Evolutionary conservation across 2,113 vertebrate species (phyloP), one percentile per base, ranked within the genome.

Genomic region (Lophius piscatorius): DNA sequence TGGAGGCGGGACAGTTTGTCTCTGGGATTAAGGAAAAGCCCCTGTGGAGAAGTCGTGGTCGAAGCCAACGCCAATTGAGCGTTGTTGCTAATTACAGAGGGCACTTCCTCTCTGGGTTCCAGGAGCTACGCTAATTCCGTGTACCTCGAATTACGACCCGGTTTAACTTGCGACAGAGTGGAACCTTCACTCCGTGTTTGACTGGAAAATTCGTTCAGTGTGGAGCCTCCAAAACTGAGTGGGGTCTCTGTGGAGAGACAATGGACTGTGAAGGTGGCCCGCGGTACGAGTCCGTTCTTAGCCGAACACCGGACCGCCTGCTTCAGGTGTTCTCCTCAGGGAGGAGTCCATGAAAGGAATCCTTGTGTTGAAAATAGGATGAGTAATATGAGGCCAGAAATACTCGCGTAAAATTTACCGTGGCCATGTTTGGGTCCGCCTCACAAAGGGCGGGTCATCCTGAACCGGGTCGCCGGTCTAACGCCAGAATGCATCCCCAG

Each of bases 171-270:
- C 54, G 54, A 81, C 78, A 74, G 82, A 80, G 52, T 80, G 81
- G 68, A 87, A 87, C 84, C 64, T 75, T 77, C 62, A 49, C 63
- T 81, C 45, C 52, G 54, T 57, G 31, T 76, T 71, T 45, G 57
- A 81, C 81, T 84, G 88, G 84, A 88, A 85, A 85, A 77, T 65
- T 63, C 58, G 73, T 77, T 54, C 39, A 47, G 50, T 34, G 49
- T 24, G 22, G 20, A 61, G 72, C 56, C 68, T 62, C 31, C n/a
- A 66, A 54, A 69, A 44, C 52, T 9, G 39, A 74, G 52, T 12
- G 62, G n/a, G 47, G 22, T 36, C 66, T 42, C 36, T 7, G 34
- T 6, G 65, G 41, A 63, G 75, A 72, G 74, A 88, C 72, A 81
- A 75, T 44, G 35, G 65, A 40, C 48, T 63, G 39, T 46, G 46